Base-by-base conservation (phyloP, 92 coral and sea anemone species). In the Umimayanthus chanpuru region DNA sequence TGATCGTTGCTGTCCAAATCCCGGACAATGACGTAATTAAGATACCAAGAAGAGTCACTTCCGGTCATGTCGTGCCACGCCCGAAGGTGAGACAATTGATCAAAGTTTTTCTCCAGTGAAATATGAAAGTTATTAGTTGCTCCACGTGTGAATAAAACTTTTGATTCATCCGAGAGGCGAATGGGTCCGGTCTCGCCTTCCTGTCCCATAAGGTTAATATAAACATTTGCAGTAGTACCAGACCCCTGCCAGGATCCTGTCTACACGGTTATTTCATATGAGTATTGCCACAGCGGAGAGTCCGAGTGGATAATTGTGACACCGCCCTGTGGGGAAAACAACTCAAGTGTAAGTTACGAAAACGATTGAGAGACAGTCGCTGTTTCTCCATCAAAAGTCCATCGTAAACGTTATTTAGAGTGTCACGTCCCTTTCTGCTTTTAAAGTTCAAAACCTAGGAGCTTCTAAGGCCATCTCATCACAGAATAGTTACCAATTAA, bases 11-110 rank as follows among this genome's bases (percentile, higher is more conserved):
- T 44, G 72, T 39, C 58, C 58, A 91, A 68, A 49, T 94, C 89
- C 71, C 90, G 88, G 43, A 92, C 86, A 38, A 92, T 90, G 67
- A 89, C 90, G 44, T 88, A 89, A 44, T 88, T 91, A 6, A 91
- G 71, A 55, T 85, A 91, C 94, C 94, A 91, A 4, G 94, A 89
- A 1, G 94, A 89, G 50, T 91, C 91, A 25, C 41, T 83, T 4
- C 94, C 94, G 6, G 79, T 77, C 92, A 89, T 91, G 82, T 91
- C 92, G 55, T 91, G 94, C 94, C 94, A 91, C 4, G 90, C 88
- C 16, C 92, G 86, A 21, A 94, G 76, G 41, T 94, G 90, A 14
- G 41, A 80, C 41, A 94, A 70, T 28, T 82, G 67, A 6, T 95
- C 97, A 7, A 94, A 83, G 21, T 78, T 79, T 73, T 78, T 68